Conservation (phyloP, 2,113 vertebrate species). For the Pelvicachromis taeniatus region DNA sequence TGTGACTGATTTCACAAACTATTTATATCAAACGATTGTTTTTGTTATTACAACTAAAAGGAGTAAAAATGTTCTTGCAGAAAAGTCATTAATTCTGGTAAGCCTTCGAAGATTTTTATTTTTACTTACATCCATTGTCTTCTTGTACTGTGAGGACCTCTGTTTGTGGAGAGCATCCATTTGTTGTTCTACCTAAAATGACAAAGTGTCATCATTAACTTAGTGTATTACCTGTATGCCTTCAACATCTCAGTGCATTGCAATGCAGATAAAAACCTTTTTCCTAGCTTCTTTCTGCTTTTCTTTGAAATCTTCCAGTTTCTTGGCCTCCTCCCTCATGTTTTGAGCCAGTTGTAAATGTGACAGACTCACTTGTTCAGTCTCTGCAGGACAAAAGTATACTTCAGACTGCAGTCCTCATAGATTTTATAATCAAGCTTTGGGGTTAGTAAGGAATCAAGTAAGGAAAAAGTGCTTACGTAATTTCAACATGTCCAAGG, state of each 20-base stretch:
- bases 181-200: slow-evolving; percentile 81
- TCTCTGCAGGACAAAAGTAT: slow-evolving; percentile 54
- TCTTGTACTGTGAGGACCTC: slow-evolving; percentile 86
- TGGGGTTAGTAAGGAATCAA: background rate
- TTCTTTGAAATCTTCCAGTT: slow-evolving; percentile 92
- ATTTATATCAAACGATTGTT: background rate
- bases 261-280: slow-evolving; percentile 71
- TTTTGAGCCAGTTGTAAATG: slow-evolving; percentile 87
- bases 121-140: slow-evolving; percentile 87
- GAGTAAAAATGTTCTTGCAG: background rate
- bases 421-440: background rate
- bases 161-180: slow-evolving; percentile 92
- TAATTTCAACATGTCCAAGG: slow-evolving; percentile 89
- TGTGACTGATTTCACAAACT: background rate
- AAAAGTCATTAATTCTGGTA: background rate
- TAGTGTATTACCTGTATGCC: background rate
- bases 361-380: slow-evolving; percentile 82
- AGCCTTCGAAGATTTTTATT: background rate
- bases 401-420: background rate
- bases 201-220: background rate
- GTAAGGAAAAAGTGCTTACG: slow-evolving; percentile 75
- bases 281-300: slow-evolving; percentile 86
- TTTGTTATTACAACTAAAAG: background rate
- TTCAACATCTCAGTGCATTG: background rate
- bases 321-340: slow-evolving; percentile 87